Conservation (phyloP, 2,113 vertebrate species). For the Hiodon alosoides region DNA sequence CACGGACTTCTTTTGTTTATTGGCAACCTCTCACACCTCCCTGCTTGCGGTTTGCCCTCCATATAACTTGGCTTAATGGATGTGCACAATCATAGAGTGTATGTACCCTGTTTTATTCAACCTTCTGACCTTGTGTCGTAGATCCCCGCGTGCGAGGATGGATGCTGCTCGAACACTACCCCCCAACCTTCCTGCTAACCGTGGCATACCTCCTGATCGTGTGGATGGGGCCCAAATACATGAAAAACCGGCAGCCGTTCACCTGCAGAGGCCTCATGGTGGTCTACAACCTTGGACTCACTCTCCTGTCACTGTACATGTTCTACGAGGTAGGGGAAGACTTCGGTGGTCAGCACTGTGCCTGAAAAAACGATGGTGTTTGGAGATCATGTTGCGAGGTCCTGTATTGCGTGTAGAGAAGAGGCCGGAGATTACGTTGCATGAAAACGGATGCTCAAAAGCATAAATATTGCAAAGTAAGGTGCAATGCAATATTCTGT, state of each 20-base stretch:
- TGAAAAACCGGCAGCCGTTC: conserved; percentile 75
- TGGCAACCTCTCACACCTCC: neutral
- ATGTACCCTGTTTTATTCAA: neutral
- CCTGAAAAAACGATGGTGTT: too few species aligned
- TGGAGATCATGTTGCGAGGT: too few species aligned
- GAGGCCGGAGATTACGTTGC: neutral
- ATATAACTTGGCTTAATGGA: too few species aligned
- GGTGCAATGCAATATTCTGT: too few species aligned
- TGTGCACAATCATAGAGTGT: too few species aligned
- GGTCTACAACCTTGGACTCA: conserved; percentile 86
- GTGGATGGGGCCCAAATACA: conserved; percentile 92
- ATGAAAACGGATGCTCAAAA: neutral
- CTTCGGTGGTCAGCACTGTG: neutral
- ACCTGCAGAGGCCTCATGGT: conserved; percentile 80
- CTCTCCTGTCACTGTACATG: conserved; percentile 89
- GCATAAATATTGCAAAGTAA: neutral
- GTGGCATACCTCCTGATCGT: conserved; percentile 83
- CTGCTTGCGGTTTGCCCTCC: too few species aligned
- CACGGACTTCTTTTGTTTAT: conserved; percentile 14
- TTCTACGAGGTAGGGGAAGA: conserved; percentile 82
- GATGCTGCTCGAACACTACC: conserved; percentile 87
- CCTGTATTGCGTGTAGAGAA: too few species aligned
- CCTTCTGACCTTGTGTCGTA: conserved; percentile 57
- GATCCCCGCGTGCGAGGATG: conserved; percentile 87
- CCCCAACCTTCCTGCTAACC: conserved; percentile 81